Evolutionary conservation across 2,888 invertebrate species (phyloP).

Genomic region (Nomada flava): DNA sequence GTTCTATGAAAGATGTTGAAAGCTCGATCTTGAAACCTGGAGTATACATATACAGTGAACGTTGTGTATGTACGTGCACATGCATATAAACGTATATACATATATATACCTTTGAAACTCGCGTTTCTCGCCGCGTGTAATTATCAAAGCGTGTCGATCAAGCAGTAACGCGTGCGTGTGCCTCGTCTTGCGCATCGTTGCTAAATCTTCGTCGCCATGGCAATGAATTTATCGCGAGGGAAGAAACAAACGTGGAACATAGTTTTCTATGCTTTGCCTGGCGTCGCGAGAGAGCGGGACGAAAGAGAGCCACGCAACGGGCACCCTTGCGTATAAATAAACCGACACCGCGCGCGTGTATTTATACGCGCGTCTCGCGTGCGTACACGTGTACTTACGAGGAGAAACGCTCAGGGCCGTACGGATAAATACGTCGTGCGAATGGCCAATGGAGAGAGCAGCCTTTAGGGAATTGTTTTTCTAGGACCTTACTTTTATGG

Average conservation of each 20-base stretch:
- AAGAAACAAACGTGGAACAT: slow-evolving; percentile 23
- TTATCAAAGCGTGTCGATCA: slow-evolving; percentile 41
- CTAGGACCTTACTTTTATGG: slow-evolving; percentile 42
- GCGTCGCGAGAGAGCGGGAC: neutral
- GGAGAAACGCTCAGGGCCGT: slow-evolving; percentile 68
- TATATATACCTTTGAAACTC: neutral
- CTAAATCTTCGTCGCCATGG: slow-evolving; percentile 40
- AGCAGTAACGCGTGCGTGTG: slow-evolving; percentile 1
- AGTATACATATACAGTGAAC: too few species aligned
- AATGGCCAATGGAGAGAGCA: slow-evolving; percentile 38
- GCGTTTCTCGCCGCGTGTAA: neutral
- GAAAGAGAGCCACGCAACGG: slow-evolving; percentile 23
- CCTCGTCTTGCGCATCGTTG: neutral
- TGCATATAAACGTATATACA: too few species aligned
- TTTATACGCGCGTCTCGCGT: slow-evolving; percentile 65
- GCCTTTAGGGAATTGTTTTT: slow-evolving; percentile 13
- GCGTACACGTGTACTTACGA: slow-evolving; percentile 67
- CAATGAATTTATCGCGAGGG: slow-evolving; percentile 37
- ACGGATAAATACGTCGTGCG: slow-evolving; percentile 44
- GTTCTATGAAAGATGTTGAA: neutral
- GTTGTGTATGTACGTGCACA: too few species aligned
- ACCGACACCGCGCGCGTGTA: slow-evolving; percentile 55
- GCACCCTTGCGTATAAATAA: slow-evolving; percentile 67
- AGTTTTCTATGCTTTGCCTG: slow-evolving; percentile 20
- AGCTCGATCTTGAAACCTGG: slow-evolving; percentile 9